These are phyloP conservation scores for Patella ulyssiponensis DNA, from an alignment of 2,888 invertebrate genomes.

Conservation along the genomic window DNA sequence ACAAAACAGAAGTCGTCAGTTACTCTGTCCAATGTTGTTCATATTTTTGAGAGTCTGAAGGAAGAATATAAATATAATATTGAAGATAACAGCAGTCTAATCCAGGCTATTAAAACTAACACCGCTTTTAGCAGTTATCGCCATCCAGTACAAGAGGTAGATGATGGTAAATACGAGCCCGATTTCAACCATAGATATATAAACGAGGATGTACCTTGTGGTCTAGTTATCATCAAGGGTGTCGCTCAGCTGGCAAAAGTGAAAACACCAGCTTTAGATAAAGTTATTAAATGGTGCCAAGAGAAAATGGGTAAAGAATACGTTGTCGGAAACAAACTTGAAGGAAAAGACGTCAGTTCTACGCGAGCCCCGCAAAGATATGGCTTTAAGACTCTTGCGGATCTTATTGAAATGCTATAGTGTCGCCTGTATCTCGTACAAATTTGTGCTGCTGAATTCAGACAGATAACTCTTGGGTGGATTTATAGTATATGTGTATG, in stretches of 20 bases:
- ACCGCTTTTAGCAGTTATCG: slow-evolving; percentile 37
- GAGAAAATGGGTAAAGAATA: slow-evolving; percentile 56
- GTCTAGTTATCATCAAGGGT: slow-evolving; percentile 55
- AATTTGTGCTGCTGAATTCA: too few relatives aligned
- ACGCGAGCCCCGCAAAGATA: slow-evolving; percentile 57
- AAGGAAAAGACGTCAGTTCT: slow-evolving; percentile 50
- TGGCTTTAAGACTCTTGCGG: slow-evolving; percentile 42
- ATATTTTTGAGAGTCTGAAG: slow-evolving; percentile 34
- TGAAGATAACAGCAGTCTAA: slow-evolving; percentile 31
- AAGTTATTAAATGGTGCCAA: slow-evolving; percentile 57
- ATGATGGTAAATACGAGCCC: slow-evolving; percentile 34
- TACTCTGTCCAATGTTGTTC: slow-evolving; percentile 30
- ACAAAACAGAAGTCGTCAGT: slow-evolving; percentile 31
- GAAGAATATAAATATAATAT: slow-evolving; percentile 37
- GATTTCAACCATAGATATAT: slow-evolving; percentile 48
- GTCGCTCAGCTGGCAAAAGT: slow-evolving; percentile 50
- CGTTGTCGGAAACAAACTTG: slow-evolving; percentile 51
- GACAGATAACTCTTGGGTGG: too few relatives aligned
- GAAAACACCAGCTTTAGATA: slow-evolving; percentile 48
- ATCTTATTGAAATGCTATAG: slow-evolving; percentile 10
- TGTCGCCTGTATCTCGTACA: too few relatives aligned
- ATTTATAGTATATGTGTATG: too few relatives aligned
- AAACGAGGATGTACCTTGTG: slow-evolving; percentile 57
- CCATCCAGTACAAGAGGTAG: slow-evolving; percentile 37
- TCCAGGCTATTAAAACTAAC: slow-evolving; percentile 40